Evolutionary conservation across 2,797 vertebrate species (phyloP), one percentile per base, ranked within the genome.

Genomic region (Mycteria americana): DNA sequence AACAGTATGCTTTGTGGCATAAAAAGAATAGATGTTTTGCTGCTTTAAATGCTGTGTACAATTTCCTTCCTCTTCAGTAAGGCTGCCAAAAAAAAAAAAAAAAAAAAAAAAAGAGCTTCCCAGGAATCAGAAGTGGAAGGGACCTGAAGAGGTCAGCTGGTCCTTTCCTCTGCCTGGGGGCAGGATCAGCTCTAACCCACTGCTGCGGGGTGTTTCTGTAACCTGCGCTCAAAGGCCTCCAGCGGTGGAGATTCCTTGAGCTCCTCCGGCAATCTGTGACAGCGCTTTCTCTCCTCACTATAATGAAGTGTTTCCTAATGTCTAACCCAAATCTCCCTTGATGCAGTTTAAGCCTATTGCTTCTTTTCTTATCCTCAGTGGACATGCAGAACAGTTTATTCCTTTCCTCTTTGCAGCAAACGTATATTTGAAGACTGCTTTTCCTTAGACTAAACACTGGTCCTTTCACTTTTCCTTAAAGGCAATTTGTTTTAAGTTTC

Each of bases 271-370:
- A 92, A 16, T 76, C 56, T 54, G 11, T 75, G 67, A 45, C 41
- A 72, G 63, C 2, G 0, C 13, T 92, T 41, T 39, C 45, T 70
- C 33, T 70, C 72, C 53, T 93, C 60, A 2, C 48, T 70, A 16
- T 53, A 89, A 74, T 74, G 91, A 89, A 89, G 72, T 10, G 1
- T 83, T 95, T 96, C 81, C 84, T 95, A 37, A 77, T 89, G 75
- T 77, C 77, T 87, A 80, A 76, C 53, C 35, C 45, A 70, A 77
- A 92, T 74, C 76, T 94, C 65, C 62, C 91, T 76, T 89, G 78
- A 85, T 77, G 51, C 91, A 89, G 17, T 95, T 93, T 87, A 82
- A 89, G 39, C 72, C 56, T 67, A 7, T 91, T 87, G 21, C 60
- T 92, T 73, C 28, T 94, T 88, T 80, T 84, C 60, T 89, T 79